Percentiles rank a stretch among this genome's conserved stretches.
Evolutionary conservation across 2,113 vertebrate species (phyloP).

Genomic region (Misgurnus mizolepis): DNA sequence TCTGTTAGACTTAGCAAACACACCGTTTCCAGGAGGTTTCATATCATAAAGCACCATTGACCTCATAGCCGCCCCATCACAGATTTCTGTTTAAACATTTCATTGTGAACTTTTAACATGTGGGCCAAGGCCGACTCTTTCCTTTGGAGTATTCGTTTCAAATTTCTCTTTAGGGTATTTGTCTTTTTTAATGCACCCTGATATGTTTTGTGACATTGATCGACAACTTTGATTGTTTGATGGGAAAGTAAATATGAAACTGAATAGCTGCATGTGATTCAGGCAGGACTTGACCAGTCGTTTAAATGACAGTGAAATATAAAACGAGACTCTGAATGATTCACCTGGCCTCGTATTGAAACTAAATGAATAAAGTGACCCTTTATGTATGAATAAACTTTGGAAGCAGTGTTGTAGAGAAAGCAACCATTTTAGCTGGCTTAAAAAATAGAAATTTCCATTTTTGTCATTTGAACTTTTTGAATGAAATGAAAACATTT

Average conservation of each 20-base stretch:
- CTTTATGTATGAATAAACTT: not conserved
- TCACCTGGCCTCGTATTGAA: conserved; percentile 4
- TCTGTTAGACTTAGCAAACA: not conserved
- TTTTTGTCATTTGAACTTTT: too few species aligned
- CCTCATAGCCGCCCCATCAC: not conserved
- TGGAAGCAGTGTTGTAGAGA: not conserved
- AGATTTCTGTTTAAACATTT: not conserved
- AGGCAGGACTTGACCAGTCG: not conserved
- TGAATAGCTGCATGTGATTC: conserved; percentile 4
- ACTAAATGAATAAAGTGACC: not conserved
- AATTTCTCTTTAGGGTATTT: conserved; percentile 27
- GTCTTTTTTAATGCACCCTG: not conserved
- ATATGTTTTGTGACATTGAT: not conserved
- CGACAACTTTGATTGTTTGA: not conserved
- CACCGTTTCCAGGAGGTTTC: not conserved
- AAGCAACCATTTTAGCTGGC: not conserved
- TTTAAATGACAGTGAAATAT: conserved; percentile 16
- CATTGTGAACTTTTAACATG: conserved; percentile 12
- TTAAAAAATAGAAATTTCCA: too few species aligned
- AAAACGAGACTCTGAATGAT: conserved; percentile 3
- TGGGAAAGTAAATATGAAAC: conserved; percentile 11
- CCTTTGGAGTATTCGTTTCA: conserved; percentile 12
- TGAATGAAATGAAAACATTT: too few species aligned
- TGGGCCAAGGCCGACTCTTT: conserved; percentile 4
- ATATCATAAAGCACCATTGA: conserved; percentile 10